Percentiles rank a stretch among this genome's conserved stretches.
Conservation (phyloP, 2,113 vertebrate species). For the Sturnira hondurensis region DNA sequence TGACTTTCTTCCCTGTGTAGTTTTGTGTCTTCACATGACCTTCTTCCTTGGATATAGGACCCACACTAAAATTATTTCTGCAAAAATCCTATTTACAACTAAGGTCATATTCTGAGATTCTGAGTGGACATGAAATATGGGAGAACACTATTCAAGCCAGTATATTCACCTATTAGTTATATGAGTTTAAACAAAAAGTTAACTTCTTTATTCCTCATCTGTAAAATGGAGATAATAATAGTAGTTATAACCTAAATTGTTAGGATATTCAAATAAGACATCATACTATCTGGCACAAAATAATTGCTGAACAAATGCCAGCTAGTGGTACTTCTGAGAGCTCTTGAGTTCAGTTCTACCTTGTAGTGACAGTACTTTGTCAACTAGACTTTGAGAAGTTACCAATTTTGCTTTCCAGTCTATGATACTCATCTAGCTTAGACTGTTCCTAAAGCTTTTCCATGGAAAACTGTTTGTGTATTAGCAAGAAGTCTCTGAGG, state of each 20-base stretch:
- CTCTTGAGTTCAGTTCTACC: neutral
- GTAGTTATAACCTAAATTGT: neutral
- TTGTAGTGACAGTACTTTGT: neutral
- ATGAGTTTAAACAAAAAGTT: neutral
- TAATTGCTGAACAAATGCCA: neutral
- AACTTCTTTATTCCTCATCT: neutral
- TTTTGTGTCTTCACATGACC: neutral
- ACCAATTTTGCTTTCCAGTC: neutral
- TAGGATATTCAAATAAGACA: neutral
- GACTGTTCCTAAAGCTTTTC: neutral
- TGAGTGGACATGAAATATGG: neutral
- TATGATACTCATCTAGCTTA: neutral
- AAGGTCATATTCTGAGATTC: neutral
- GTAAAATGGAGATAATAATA: neutral
- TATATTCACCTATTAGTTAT: neutral
- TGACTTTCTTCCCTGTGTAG: neutral
- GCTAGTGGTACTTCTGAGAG: neutral
- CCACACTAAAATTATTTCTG: too few relatives aligned
- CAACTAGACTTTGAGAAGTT: neutral
- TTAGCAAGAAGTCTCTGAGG: neutral
- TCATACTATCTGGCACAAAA: neutral
- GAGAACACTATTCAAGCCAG: neutral
- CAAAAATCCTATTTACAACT: neutral
- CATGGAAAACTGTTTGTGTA: neutral
- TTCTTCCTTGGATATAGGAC: neutral